Percentiles rank a stretch among this genome's conserved stretches.
Conservation (phyloP, 2,888 invertebrate genomes). For the Lepetodrilus schrolli region DNA sequence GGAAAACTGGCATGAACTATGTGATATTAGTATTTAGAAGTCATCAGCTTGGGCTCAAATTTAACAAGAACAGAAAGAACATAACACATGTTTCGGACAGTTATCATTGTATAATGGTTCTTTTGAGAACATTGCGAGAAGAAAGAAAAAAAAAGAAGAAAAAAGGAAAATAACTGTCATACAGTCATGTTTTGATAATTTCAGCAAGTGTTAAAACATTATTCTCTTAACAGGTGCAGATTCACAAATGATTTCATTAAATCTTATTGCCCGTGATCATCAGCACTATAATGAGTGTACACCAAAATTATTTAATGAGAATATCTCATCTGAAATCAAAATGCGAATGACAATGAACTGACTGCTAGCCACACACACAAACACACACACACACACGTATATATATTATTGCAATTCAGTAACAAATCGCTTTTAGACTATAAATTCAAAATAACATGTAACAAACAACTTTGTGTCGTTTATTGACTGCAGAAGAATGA, state of each 20-base stretch:
- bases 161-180: neutral
- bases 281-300: neutral
- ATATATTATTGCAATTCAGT: constrained; percentile 7
- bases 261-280: neutral
- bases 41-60: neutral
- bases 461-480: constrained; percentile 7
- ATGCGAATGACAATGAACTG: constrained; percentile 32
- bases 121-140: neutral
- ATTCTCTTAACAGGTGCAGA: neutral
- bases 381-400: too few species aligned
- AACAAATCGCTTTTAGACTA: constrained; percentile 26
- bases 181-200: neutral
- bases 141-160: neutral
- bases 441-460: constrained; percentile 18
- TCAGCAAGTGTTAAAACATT: neutral
- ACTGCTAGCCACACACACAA: too few species aligned
- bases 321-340: constrained; percentile 31
- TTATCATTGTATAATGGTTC: neutral
- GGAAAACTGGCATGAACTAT: neutral
- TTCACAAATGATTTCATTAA: neutral
- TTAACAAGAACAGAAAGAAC: neutral
- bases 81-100: neutral
- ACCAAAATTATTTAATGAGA: too few species aligned
- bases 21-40: too few species aligned
- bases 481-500: neutral